A percentile compares a stretch with the other conserved stretches of the same genome.
phyloP scores from a whole-genome alignment of 2,113 vertebrate species.

The Cebidichthys violaceus region DNA sequence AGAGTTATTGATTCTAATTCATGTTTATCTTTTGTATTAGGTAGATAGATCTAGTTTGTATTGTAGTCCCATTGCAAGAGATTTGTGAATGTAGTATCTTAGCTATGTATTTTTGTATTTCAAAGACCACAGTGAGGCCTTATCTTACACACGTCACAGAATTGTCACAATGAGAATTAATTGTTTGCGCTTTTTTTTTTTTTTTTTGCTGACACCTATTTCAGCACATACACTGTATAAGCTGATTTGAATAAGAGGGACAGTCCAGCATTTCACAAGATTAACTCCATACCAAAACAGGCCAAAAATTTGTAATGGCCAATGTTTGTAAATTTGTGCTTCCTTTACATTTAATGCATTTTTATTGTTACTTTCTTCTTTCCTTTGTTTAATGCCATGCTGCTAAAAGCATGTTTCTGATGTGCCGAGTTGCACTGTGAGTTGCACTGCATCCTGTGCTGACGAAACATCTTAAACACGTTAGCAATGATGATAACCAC shows the following conservation, averaged over 20 bases:
- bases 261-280: constrained; percentile 46
- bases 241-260: constrained; percentile 43
- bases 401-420: constrained; percentile 73
- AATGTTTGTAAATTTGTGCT: constrained; percentile 69
- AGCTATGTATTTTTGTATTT: constrained; percentile 75
- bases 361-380: constrained; percentile 47
- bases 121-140: constrained; percentile 79
- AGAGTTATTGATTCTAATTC: constrained; percentile 61
- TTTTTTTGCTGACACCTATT: constrained; percentile 32
- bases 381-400: constrained; percentile 60
- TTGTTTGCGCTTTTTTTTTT: constrained; percentile 5
- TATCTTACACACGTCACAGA: constrained; percentile 62
- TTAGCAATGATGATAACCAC: constrained; percentile 35
- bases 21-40: constrained; percentile 65
- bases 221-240: constrained; percentile 43
- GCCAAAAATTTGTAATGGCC: constrained; percentile 63
- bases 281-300: constrained; percentile 78
- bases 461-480: constrained; percentile 51
- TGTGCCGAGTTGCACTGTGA: constrained; percentile 68
- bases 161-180: constrained; percentile 60
- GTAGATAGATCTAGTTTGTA: constrained; percentile 61
- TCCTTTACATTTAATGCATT: constrained; percentile 44
- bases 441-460: constrained; percentile 67
- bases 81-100: constrained; percentile 74
- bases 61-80: constrained; percentile 57